Evolutionary conservation across 2,113 vertebrate genomes (phyloP), one percentile per base, ranked within the genome.

Genomic region (Apaloderma vittatum): DNA sequence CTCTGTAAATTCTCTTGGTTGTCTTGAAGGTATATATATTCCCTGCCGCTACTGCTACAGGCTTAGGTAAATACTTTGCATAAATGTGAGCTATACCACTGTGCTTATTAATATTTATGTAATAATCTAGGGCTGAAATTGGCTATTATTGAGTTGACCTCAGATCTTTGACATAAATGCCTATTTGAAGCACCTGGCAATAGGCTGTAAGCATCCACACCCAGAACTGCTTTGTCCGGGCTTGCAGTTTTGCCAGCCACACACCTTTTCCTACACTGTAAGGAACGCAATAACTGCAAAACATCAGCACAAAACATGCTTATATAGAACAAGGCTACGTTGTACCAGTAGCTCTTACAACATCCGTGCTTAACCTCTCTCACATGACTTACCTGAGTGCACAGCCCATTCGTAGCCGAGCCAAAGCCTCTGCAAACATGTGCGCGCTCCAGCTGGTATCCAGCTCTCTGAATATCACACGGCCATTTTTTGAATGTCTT

Each of bases 111-210:
- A 63, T 83, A 96, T 95, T 94, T 88, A 65, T 63, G 32, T 58
- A 71, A 88, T 54, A 52, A 73, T 32, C 45, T 23, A 59, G 40
- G 68, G 30, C 83, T 91, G 92, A 55, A 92, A 94, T 82, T 75
- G 70, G 52, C 86, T 85, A 91, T 93, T 73, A 62, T 67, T 84
- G 92, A 87, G 80, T 55, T 90, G 94, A 97, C 95, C 95, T 91
- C 91, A 95, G 82, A 93, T 93, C 96, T 97, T 81, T 97, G 97
- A 93, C 96, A 96, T 92, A 96, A 96, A 97, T 97, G 92, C 95
- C 90, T 94, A 91, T 91, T 48, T 77, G 86, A 68, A 96, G 95
- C 80, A 91, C 37, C 93, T 93, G 86, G 96, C 96, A 98, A 88
- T 48, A 91, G 91, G 86, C 77, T 86, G 85, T 78, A 85, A 90